phyloP scores from a whole-genome alignment of 2,113 vertebrate species.

The Ptilorrhoa leucosticta region DNA sequence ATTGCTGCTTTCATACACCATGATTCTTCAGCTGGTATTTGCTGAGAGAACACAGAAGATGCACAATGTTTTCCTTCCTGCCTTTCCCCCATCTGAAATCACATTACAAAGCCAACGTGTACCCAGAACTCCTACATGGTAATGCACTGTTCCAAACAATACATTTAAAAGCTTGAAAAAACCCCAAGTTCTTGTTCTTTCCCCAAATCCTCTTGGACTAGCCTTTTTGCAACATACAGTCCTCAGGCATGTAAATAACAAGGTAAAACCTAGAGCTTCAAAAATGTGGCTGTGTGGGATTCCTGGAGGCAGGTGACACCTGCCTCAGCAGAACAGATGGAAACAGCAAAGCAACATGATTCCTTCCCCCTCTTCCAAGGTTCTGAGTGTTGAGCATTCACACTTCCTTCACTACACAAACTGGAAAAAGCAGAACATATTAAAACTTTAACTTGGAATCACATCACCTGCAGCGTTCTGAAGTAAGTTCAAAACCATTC shows the following conservation, averaged over 20 bases:
- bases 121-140: not conserved
- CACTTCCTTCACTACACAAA: not conserved
- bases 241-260: not conserved
- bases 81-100: not conserved
- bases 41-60: not conserved
- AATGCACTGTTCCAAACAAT: not conserved
- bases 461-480: not conserved
- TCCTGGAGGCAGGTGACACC: not conserved
- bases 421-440: not conserved
- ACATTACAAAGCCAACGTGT: not conserved
- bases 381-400: too few relatives aligned
- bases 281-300: not conserved
- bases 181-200: not conserved
- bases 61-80: not conserved
- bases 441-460: not conserved
- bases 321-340: not conserved
- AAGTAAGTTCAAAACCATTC: not conserved
- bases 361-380: not conserved
- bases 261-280: not conserved
- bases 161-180: not conserved
- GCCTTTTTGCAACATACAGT: not conserved
- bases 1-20: not conserved
- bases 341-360: not conserved
- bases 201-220: not conserved
- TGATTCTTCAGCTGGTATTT: not conserved